Evolutionary conservation across 2,888 invertebrate genomes (phyloP), one percentile per base, ranked within the genome.

Genomic region (Smittia sp.): DNA sequence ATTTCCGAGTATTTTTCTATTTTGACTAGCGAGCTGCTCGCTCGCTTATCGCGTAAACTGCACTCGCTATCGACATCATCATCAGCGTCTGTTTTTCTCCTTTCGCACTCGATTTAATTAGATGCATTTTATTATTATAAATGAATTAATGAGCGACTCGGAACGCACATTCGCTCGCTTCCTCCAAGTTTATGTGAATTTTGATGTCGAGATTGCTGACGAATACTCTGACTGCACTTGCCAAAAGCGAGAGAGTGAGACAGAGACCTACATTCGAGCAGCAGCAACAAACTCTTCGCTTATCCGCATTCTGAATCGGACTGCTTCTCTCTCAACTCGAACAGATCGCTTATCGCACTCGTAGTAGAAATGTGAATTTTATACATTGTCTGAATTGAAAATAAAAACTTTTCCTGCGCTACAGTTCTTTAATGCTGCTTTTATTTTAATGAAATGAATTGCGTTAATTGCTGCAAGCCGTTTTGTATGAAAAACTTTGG

Each of bases 121-220:
- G 72, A 72, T 72, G 72, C 72, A 72, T 72, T 72, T 72, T 72
- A 70, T n/a, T n/a, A n/a, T 70, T 54, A 72, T 72, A 72, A 72
- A 72, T 72, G 72, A 72, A 72, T 72, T 72, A 72, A 72, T 72
- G 72, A 72, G 72, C 52, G 41, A 46, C 46, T 52, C 39, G 22
- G 52, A 38, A 38, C 72, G 27, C 24, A 58, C 70, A 72, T 13
- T 7, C 9, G 22, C 58, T 20, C 58, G 58, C 22, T 58, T 58
- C 20, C 58, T 58, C n/a, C 4, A 11, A 9, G 15, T n/a, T 22
- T 58, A 58, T 18, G 13, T n/a, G 52, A 52, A 52, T 39, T 39
- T n/a, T 46, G n/a, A 46, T 46, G 46, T 46, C 22, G 58, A 58
- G 58, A 22, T 58, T 18, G 22, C 9, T 58, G 18, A 18, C 46